These are phyloP conservation scores for Phalacrocorax pelagicus DNA, from an alignment of 2,113 vertebrate species.

Conservation along the genomic window DNA sequence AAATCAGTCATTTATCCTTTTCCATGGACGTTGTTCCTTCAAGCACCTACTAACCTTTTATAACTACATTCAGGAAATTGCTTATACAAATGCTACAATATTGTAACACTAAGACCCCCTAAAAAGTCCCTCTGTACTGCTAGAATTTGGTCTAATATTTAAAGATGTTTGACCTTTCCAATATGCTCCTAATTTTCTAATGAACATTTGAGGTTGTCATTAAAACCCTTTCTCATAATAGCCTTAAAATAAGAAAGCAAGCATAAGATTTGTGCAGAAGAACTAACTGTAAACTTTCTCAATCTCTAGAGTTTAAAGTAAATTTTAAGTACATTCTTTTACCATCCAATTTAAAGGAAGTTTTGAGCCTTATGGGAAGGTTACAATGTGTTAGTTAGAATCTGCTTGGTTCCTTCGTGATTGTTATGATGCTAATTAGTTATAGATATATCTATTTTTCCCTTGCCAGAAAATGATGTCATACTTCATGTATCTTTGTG, in stretches of 20 bases:
- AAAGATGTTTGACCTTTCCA: slow-evolving; percentile 14
- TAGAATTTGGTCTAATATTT: slow-evolving; percentile 17
- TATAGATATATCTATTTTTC: not conserved
- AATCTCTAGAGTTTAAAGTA: not conserved
- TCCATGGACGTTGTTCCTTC: not conserved
- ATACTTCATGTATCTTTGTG: not conserved
- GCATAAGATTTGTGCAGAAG: not conserved
- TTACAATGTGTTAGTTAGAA: not conserved
- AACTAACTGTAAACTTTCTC: not conserved
- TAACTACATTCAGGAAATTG: not conserved
- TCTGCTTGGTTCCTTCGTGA: not conserved
- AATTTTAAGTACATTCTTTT: not conserved
- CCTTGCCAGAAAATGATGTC: not conserved
- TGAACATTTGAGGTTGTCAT: not conserved
- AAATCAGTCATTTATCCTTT: not conserved
- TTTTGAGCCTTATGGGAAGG: not conserved
- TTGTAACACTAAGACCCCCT: not conserved
- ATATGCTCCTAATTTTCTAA: slow-evolving; percentile 22
- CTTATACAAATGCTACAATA: not conserved
- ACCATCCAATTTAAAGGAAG: not conserved
- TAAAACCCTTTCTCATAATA: slow-evolving; percentile 27
- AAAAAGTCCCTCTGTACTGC: not conserved
- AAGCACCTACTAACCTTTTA: slow-evolving; percentile 4
- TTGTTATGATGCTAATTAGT: not conserved
- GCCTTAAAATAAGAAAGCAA: not conserved